Evolutionary conservation across 30 jellyfish, hydroid and myxozoan genomes (phyloP).

Genomic region (Rhopilema esculentum): DNA sequence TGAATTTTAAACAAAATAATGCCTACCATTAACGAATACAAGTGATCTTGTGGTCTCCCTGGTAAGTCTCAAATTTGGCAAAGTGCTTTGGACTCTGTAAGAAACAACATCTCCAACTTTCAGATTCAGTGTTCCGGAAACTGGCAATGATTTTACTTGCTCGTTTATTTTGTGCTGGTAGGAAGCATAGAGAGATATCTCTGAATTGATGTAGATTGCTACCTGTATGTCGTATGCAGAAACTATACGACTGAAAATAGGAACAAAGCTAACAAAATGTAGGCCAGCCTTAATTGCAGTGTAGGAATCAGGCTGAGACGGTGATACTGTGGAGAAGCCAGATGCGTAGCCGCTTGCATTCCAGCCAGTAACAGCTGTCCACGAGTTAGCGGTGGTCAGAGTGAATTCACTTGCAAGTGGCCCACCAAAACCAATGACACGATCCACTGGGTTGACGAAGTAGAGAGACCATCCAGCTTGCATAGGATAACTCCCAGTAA

Average conservation of each 20-base stretch:
- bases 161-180: constrained; percentile 14
- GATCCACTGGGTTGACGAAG: constrained; percentile 53
- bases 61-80: constrained; percentile 33
- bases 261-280: constrained; percentile 69
- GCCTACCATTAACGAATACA: constrained; percentile 59
- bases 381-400: constrained; percentile 18
- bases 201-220: constrained; percentile 64
- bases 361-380: constrained; percentile 68
- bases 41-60: constrained; percentile 76
- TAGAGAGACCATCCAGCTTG: constrained; percentile 74
- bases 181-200: constrained; percentile 33
- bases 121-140: constrained; percentile 69
- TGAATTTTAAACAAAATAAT: no score
- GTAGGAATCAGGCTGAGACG: constrained; percentile 41
- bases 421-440: constrained; percentile 49
- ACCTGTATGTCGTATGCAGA: constrained; percentile 27
- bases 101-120: constrained; percentile 70
- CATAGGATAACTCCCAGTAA: constrained; percentile 20
- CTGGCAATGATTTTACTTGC: constrained; percentile 48
- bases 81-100: constrained; percentile 46
- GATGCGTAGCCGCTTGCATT: constrained; percentile 8
- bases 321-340: constrained; percentile 51
- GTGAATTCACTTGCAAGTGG: constrained; percentile 11
- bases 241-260: constrained; percentile 28
- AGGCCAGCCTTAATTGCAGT: constrained; percentile 70